Percentiles rank a stretch among this genome's conserved stretches.
phyloP scores from a whole-genome alignment of 2,797 vertebrate genomes.

The Syngnathus acus region DNA sequence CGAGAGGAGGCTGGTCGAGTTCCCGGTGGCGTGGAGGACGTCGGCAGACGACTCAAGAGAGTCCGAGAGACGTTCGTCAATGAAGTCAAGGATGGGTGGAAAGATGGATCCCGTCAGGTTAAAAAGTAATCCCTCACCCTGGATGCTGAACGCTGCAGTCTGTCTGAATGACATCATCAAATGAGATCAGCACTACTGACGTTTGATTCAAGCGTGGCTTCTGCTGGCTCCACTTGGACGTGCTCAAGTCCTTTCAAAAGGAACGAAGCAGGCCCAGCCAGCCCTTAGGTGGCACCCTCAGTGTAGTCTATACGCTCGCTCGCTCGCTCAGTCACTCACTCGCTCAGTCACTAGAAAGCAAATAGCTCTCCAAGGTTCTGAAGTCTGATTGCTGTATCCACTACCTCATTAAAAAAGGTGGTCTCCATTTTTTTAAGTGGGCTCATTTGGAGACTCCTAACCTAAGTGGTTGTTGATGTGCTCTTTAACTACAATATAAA shows the following conservation, averaged over 20 bases:
- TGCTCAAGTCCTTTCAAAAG: not conserved
- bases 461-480: too few species aligned
- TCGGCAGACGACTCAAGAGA: conserved; percentile 43
- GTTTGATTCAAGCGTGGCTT: not conserved
- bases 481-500: too few species aligned
- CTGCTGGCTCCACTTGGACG: not conserved
- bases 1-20: conserved; percentile 42
- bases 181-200: not conserved
- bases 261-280: not conserved
- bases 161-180: not conserved
- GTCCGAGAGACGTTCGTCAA: conserved; percentile 52
- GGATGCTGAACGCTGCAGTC: not conserved
- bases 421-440: too few species aligned
- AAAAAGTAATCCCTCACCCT: conserved; percentile 45
- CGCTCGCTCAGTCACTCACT: too few species aligned
- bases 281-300: too few species aligned
- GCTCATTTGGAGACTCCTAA: too few species aligned
- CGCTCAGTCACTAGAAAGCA: too few species aligned
- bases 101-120: conserved; percentile 45
- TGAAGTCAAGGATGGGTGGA: conserved; percentile 58
- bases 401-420: too few species aligned
- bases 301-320: too few species aligned
- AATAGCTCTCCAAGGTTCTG: too few species aligned
- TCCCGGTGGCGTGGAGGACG: conserved; percentile 49
- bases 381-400: too few species aligned